Percentiles rank a stretch among this genome's conserved stretches.
These are phyloP conservation scores for Rotaria socialis DNA, from an alignment of 2,888 invertebrate species.

Conservation along the genomic window DNA sequence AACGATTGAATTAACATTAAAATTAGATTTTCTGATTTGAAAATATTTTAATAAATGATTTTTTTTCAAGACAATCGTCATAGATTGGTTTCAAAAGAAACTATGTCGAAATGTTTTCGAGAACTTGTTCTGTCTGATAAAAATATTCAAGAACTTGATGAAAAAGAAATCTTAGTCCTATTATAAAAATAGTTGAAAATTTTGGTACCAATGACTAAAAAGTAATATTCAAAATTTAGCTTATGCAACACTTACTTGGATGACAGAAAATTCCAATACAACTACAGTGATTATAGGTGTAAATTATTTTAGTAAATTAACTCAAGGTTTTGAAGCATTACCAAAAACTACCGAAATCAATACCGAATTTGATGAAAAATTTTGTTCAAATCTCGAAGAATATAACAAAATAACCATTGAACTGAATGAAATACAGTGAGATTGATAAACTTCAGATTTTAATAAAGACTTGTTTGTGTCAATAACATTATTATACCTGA, in stretches of 20 bases:
- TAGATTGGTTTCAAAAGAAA: background rate
- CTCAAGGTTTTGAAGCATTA: background rate
- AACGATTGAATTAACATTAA: slow-evolving; percentile 91
- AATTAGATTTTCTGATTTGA: slow-evolving; percentile 79
- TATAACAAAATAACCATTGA: background rate
- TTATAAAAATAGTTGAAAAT: background rate
- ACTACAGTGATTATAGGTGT: background rate
- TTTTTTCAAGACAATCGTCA: too few species aligned
- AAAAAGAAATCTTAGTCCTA: background rate
- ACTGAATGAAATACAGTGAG: background rate
- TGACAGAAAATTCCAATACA: background rate
- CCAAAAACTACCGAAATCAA: background rate
- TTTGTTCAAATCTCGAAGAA: background rate
- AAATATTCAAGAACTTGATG: background rate
- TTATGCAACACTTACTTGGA: slow-evolving; percentile 73
- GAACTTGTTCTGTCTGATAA: background rate
- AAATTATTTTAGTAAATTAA: background rate
- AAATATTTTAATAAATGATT: slow-evolving; percentile 68
- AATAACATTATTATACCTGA: background rate
- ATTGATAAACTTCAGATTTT: background rate
- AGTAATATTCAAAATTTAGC: slow-evolving; percentile 81
- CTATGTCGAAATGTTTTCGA: background rate
- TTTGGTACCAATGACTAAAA: slow-evolving; percentile 68
- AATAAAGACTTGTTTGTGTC: background rate
- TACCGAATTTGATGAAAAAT: background rate